Percentiles rank a stretch among this genome's conserved stretches.
Conservation (phyloP, 2,797 vertebrate genomes). For the Sebastes reedi region DNA sequence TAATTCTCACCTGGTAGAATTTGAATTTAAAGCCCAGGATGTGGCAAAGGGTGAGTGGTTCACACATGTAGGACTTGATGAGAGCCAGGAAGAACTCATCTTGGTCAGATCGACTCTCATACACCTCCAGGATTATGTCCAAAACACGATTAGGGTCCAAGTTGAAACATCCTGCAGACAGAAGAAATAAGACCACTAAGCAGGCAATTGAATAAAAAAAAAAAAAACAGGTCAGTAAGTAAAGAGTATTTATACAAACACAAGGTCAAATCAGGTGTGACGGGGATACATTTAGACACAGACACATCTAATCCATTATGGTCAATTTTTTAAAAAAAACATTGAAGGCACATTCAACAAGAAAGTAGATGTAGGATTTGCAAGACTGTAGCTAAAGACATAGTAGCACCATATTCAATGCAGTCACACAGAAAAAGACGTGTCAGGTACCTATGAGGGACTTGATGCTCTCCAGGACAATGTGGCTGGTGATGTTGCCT, state of each 20-base stretch:
- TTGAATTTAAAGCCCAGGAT: conserved; percentile 99
- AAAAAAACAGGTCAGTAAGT: background rate
- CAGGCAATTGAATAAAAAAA: background rate
- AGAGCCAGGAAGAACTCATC: conserved; percentile 97
- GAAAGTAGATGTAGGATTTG: background rate
- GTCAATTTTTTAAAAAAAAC: background rate
- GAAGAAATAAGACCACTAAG: background rate
- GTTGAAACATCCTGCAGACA: conserved; percentile 93
- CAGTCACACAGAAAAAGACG: background rate
- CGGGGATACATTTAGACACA: background rate
- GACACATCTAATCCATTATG: background rate
- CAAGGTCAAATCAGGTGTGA: background rate
- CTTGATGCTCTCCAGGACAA: conserved; percentile 98
- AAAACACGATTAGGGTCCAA: conserved; percentile 97
- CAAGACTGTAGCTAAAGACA: background rate
- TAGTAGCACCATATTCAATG: background rate
- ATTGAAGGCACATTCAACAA: background rate
- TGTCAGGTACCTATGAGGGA: conserved; percentile 94
- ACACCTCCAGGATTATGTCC: conserved; percentile 98
- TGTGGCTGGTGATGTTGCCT: conserved; percentile 93
- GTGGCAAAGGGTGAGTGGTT: conserved; percentile 97
- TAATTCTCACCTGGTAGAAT: conserved; percentile 92
- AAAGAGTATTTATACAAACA: background rate
- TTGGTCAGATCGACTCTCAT: conserved; percentile 95
- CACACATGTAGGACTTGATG: conserved; percentile 99